Conservation (phyloP, 2,797 vertebrate genomes). For the Halcyon chelicuti region DNA sequence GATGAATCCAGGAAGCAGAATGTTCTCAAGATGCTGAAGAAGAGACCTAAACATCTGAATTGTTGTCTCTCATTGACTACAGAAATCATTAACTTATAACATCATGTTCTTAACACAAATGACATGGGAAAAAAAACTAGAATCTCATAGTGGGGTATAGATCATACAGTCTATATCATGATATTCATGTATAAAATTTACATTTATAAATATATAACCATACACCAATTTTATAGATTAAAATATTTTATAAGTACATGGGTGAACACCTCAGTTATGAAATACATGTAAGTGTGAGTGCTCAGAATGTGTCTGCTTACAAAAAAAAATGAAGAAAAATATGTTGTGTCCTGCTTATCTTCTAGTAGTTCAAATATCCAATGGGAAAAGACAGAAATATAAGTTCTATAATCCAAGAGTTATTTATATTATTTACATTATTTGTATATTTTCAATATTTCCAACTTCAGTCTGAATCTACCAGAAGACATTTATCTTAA, state of each 20-base stretch:
- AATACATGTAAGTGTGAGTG: not conserved
- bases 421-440: not conserved
- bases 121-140: not conserved
- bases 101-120: not conserved
- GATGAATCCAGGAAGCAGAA: not conserved
- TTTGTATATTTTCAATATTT: not conserved
- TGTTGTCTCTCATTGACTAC: not conserved
- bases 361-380: not conserved
- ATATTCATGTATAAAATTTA: not conserved
- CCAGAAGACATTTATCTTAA: not conserved
- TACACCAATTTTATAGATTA: not conserved
- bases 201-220: not conserved
- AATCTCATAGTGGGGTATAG: not conserved
- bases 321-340: not conserved
- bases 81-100: not conserved
- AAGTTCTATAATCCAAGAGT: not conserved
- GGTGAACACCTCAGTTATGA: not conserved
- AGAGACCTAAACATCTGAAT: not conserved
- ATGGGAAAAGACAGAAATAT: not conserved
- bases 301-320: not conserved
- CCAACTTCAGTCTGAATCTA: not conserved
- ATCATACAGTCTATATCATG: not conserved
- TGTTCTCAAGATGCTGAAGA: not conserved
- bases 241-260: not conserved
- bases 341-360: not conserved